Conservation (phyloP, 2,113 vertebrate genomes). For the Toxotes chatareus region DNA sequence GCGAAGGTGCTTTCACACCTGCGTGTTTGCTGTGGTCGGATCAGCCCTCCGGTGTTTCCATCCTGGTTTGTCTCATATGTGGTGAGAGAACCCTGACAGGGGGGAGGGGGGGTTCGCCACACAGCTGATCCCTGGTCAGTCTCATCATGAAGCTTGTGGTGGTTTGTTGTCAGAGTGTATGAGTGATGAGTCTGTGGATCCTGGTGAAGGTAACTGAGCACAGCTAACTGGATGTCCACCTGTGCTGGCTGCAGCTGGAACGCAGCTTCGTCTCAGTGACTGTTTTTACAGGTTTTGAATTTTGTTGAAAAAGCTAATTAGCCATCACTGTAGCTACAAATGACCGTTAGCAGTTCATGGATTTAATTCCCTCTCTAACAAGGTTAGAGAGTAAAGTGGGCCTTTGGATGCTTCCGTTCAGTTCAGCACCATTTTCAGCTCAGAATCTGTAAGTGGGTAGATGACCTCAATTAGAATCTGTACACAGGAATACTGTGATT, state of each 20-base stretch:
- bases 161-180: not conserved
- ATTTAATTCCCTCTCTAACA: not conserved
- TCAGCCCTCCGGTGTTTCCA: not conserved
- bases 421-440: not conserved
- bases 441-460: not conserved
- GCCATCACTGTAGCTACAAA: not conserved
- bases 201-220: too few species aligned
- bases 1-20: conserved; percentile 46
- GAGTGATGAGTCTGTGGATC: too few species aligned
- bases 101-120: not conserved
- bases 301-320: too few species aligned
- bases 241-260: too few species aligned
- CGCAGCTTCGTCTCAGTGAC: too few species aligned
- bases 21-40: not conserved
- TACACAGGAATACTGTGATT: not conserved
- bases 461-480: conserved; percentile 5
- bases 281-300: too few species aligned
- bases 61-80: conserved; percentile 5
- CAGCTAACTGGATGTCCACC: too few species aligned
- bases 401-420: not conserved
- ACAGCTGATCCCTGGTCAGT: conserved; percentile 46
- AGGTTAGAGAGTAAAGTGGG: not conserved
- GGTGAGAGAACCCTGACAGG: conserved; percentile 9
- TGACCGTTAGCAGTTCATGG: not conserved
- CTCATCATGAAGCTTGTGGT: not conserved